Conservation (phyloP, 2,113 vertebrate genomes). For the Pogonocichla stellata region DNA sequence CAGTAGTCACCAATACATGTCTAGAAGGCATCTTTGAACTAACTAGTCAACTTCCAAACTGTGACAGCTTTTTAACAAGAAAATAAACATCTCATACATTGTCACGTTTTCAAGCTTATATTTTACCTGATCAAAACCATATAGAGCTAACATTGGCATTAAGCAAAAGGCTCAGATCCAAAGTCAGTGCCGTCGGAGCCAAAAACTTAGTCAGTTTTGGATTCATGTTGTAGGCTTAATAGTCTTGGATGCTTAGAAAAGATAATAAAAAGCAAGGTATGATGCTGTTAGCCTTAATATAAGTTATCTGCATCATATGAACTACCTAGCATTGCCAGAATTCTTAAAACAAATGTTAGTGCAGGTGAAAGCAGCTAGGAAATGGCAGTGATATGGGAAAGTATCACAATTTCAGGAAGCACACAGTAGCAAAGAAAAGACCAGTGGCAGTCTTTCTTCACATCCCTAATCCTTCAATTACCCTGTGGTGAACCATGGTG, state of each 20-base stretch:
- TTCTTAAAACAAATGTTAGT: not conserved
- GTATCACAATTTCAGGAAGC: not conserved
- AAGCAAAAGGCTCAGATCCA: not conserved
- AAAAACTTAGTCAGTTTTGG: not conserved
- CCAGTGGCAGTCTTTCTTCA: not conserved
- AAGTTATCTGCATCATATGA: not conserved
- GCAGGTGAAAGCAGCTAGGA: not conserved
- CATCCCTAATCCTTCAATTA: not conserved
- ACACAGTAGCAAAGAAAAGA: not conserved
- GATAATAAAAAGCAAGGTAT: not conserved
- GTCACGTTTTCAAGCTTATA: not conserved
- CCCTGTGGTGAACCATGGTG: accelerated
- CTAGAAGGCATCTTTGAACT: not conserved
- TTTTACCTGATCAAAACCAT: not conserved
- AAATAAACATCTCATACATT: not conserved
- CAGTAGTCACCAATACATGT: not conserved
- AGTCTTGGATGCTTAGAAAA: not conserved
- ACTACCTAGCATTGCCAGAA: not conserved
- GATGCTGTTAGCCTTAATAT: not conserved
- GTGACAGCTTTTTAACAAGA: not conserved
- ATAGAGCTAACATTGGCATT: not conserved
- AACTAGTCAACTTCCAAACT: not conserved
- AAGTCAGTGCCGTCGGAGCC: not conserved
- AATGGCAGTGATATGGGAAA: not conserved
- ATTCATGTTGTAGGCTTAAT: not conserved